phyloP scores from a whole-genome alignment of 2,888 invertebrate species.

The Agapostemon virescens region DNA sequence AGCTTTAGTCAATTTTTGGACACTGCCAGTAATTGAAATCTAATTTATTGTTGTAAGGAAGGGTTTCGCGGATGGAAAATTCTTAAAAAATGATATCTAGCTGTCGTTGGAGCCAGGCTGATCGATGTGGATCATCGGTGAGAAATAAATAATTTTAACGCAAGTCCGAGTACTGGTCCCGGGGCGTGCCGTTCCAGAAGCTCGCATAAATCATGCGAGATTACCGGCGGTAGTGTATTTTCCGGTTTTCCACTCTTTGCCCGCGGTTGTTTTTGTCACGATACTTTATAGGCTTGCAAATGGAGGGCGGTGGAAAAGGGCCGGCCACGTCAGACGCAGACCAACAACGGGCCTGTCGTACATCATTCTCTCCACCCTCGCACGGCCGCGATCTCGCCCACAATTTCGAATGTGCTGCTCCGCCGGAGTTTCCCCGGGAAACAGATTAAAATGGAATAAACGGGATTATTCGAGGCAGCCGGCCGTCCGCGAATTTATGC shows the following conservation, averaged over 20 bases:
- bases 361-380: slow-evolving; percentile 56
- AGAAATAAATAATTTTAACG: slow-evolving; percentile 55
- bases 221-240: slow-evolving; percentile 48
- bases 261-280: slow-evolving; percentile 74
- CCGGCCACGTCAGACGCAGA: slow-evolving; percentile 67
- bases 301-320: slow-evolving; percentile 56
- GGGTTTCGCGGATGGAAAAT: too few species aligned
- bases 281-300: slow-evolving; percentile 73
- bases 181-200: slow-evolving; percentile 12
- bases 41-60: too few species aligned
- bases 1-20: not conserved
- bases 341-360: slow-evolving; percentile 56
- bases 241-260: slow-evolving; percentile 45
- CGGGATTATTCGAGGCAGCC: slow-evolving; percentile 24
- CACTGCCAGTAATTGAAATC: not conserved
- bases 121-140: slow-evolving; percentile 14
- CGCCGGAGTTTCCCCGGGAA: slow-evolving; percentile 11
- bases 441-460: slow-evolving; percentile 54
- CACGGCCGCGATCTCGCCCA: slow-evolving; percentile 31
- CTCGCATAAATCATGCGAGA: slow-evolving; percentile 63
- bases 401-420: slow-evolving; percentile 33
- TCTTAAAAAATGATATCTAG: too few species aligned
- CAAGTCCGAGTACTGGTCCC: slow-evolving; percentile 14
- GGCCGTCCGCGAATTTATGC: slow-evolving; percentile 38
- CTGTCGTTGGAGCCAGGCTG: slow-evolving; percentile 20